These are phyloP conservation scores for human DNA, from an alignment of 2,113 vertebrate genomes.

Conservation along the genomic window GRCh38 chr11:33442501-33443000, in stretches of 20 bases:
- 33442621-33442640: neutral
- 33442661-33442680: neutral
- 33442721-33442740: neutral
- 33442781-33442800: neutral
- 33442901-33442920: neutral
- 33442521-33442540: neutral
- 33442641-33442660: neutral
- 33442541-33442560: neutral
- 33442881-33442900: conserved; percentile 1
- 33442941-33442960: neutral
- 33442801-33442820: neutral
- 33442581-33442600: neutral
- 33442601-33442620: neutral
- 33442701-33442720: neutral
- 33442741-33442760: neutral
- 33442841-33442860: neutral
- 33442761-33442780: neutral
- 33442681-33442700: conserved; percentile 3
- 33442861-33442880: neutral
- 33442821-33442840: neutral
- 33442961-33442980: conserved; percentile 11
- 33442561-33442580: neutral
- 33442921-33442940: neutral
- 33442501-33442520: conserved; percentile 17
- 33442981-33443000: neutral